These are phyloP conservation scores for Cyanoderma ruficeps DNA, from an alignment of 2,113 vertebrate species.

Conservation along the genomic window DNA sequence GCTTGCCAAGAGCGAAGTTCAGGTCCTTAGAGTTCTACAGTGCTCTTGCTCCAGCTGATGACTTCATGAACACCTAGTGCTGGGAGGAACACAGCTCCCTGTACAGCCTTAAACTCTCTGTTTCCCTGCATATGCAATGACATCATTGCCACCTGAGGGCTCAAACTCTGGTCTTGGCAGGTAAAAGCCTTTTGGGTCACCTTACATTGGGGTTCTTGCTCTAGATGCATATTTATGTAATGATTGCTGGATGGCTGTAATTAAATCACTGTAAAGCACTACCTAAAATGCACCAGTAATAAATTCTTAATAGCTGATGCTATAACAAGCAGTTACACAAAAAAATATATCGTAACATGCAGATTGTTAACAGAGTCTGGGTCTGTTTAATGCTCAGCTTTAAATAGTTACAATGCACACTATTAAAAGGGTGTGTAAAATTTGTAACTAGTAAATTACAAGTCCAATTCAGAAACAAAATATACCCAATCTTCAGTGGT, in stretches of 20 bases:
- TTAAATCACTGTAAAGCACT: conserved; percentile 50
- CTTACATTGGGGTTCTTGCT: conserved; percentile 8
- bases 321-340: conserved; percentile 8
- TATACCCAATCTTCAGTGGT: background rate
- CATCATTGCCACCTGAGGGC: conserved; percentile 57
- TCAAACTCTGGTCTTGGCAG: conserved; percentile 51
- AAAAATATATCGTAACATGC: background rate
- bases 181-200: conserved; percentile 26
- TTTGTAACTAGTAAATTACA: conserved; percentile 35
- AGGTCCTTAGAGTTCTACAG: conserved; percentile 9
- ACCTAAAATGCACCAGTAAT: conserved; percentile 42
- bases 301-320: conserved; percentile 59
- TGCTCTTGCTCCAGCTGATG: conserved; percentile 34
- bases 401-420: conserved; percentile 14
- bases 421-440: conserved; percentile 35
- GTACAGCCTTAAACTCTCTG: conserved; percentile 21
- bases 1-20: conserved; percentile 45
- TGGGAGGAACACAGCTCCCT: conserved; percentile 27
- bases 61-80: conserved; percentile 52
- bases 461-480: background rate
- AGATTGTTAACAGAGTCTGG: conserved; percentile 46
- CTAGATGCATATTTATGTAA: conserved; percentile 12
- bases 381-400: conserved; percentile 13
- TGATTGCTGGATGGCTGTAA: conserved; percentile 30
- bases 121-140: conserved; percentile 38